Evolutionary conservation across 2,888 invertebrate species (phyloP).

Genomic region (Uloborus plumipes): DNA sequence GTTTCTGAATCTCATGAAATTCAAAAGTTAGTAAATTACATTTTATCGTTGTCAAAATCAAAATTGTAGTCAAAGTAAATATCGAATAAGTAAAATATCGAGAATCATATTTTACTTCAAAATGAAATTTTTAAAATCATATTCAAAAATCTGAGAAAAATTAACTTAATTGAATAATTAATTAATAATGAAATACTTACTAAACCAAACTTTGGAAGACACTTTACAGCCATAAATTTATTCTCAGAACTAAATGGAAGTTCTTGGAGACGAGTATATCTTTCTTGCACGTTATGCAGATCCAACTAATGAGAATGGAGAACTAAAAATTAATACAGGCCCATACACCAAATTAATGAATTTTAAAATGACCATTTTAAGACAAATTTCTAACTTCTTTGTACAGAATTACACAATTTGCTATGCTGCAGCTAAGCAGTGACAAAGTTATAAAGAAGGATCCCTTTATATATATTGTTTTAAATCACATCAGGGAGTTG

Average conservation of each 20-base stretch:
- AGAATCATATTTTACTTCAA: no score
- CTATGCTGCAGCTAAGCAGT: background rate
- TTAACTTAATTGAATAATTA: no score
- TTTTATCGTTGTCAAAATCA: no score
- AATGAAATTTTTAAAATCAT: no score
- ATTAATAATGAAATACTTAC: slow-evolving; percentile 15
- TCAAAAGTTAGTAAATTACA: no score
- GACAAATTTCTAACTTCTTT: background rate
- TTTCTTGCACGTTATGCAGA: slow-evolving; percentile 84
- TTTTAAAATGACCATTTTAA: background rate
- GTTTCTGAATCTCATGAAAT: no score
- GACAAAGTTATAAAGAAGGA: background rate
- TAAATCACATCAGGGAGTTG: no score
- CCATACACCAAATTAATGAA: no score
- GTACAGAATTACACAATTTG: background rate
- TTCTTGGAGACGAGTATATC: slow-evolving; percentile 86
- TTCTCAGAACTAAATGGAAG: slow-evolving; percentile 98
- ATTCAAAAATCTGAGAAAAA: no score
- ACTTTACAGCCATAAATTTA: slow-evolving; percentile 98
- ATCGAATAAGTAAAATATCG: no score
- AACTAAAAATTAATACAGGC: background rate
- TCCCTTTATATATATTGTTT: no score
- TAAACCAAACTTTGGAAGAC: slow-evolving; percentile 76
- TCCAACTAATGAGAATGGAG: slow-evolving; percentile 76
- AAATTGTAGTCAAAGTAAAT: no score